Evolutionary conservation across 2,113 vertebrate genomes (phyloP).

Genomic region (Lasiurus borealis): DNA sequence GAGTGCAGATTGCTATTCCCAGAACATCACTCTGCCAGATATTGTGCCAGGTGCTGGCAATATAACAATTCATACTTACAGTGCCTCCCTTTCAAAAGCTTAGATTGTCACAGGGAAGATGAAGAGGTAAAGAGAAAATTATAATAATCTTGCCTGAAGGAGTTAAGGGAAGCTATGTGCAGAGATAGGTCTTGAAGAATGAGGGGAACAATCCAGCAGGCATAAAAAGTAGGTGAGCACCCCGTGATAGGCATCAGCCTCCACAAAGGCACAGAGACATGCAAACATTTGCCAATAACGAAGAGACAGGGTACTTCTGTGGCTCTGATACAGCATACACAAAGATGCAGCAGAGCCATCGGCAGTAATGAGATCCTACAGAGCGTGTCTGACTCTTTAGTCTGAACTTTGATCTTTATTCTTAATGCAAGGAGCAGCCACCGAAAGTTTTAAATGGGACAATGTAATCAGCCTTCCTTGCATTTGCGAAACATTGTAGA

Average conservation of each 20-base stretch:
- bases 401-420: conserved; percentile 14
- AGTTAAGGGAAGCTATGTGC: not conserved
- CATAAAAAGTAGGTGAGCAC: not conserved
- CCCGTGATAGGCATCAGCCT: not conserved
- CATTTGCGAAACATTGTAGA: not conserved
- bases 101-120: not conserved
- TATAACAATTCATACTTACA: not conserved
- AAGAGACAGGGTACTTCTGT: not conserved
- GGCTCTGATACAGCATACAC: not conserved
- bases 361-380: not conserved
- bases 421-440: not conserved
- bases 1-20: not conserved
- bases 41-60: not conserved
- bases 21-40: not conserved
- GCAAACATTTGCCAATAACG: not conserved
- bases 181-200: not conserved
- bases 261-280: not conserved
- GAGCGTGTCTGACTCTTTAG: not conserved
- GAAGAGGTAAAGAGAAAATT: not conserved
- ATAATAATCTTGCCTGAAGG: not conserved
- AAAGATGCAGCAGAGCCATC: not conserved
- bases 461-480: not conserved
- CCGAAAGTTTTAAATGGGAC: not conserved
- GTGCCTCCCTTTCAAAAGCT: not conserved
- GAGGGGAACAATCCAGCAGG: not conserved